A percentile compares a stretch with the other conserved stretches of the same genome.
These are phyloP conservation scores for Spongia lamella DNA, from an alignment of 37 sponge, comb jelly and placozoan genomes.

Conservation along the genomic window DNA sequence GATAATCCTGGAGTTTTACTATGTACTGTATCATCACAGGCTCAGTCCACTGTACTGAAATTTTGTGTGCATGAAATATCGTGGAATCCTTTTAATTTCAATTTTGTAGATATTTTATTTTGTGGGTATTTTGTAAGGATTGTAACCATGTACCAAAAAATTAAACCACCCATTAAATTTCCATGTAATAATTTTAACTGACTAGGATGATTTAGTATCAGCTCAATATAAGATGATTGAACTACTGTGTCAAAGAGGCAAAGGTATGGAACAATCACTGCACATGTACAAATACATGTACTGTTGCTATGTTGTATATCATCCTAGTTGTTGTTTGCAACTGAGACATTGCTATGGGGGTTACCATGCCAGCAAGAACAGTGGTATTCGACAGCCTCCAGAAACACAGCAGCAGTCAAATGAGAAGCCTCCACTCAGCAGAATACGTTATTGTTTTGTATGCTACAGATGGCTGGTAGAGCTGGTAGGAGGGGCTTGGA, in stretches of 20 bases:
- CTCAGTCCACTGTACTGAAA: too few relatives aligned
- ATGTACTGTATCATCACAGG: too few relatives aligned
- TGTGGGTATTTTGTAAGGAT: too few relatives aligned
- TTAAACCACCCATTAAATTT: too few relatives aligned
- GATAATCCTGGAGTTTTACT: too few relatives aligned
- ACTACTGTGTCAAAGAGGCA: neutral
- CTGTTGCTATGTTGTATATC: too few relatives aligned
- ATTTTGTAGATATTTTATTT: too few relatives aligned
- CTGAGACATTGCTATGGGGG: conserved; percentile 99
- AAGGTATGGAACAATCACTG: neutral
- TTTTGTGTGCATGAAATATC: too few relatives aligned
- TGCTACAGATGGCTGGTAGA: conserved; percentile 99
- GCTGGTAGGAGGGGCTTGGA: conserved; percentile 95
- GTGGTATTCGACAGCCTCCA: conserved; percentile 89
- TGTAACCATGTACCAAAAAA: too few relatives aligned
- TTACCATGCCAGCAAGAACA: conserved; percentile 99
- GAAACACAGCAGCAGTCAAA: conserved; percentile 82
- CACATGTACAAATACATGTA: neutral
- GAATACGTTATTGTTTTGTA: conserved; percentile 74
- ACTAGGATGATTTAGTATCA: too few relatives aligned
- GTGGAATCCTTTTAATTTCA: too few relatives aligned
- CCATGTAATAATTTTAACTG: neutral
- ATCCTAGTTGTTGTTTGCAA: conserved; percentile 91
- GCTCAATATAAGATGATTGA: neutral
- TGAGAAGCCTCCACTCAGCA: conserved; percentile 78